Evolutionary conservation across 64 coral and sea anemone species (phyloP).

Genomic region (Stichodactyla helianthus): DNA sequence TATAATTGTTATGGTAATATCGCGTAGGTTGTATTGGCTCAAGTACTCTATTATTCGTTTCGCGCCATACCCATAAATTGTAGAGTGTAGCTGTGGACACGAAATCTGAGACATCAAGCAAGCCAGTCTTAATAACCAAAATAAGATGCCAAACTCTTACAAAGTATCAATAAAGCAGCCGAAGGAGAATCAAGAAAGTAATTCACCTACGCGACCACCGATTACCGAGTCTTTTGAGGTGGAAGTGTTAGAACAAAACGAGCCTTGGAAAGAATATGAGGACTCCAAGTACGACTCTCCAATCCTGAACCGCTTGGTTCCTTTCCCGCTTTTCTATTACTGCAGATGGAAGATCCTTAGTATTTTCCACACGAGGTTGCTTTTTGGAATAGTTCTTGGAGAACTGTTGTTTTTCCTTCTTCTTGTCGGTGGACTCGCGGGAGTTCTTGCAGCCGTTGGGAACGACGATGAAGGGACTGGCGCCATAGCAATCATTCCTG

Average conservation of each 20-base stretch:
- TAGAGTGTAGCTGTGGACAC: neutral
- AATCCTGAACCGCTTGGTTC: constrained; percentile 55
- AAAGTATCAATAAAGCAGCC: neutral
- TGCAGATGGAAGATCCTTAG: constrained; percentile 57
- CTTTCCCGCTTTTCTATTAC: constrained; percentile 52
- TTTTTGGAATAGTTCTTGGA: constrained; percentile 76
- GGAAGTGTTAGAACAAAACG: neutral
- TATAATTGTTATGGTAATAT: neutral
- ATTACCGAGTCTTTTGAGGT: constrained; percentile 3
- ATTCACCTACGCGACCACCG: neutral
- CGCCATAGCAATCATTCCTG: constrained; percentile 24
- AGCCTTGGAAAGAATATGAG: constrained; percentile 57
- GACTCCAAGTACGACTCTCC: constrained; percentile 68
- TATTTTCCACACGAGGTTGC: constrained; percentile 60
- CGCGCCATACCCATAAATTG: neutral
- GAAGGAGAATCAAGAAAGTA: neutral
- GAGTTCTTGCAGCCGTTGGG: constrained; percentile 18
- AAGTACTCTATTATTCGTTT: neutral
- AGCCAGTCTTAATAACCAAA: neutral
- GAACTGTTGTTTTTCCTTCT: constrained; percentile 55
- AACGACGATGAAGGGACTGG: constrained; percentile 40
- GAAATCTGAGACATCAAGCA: neutral
- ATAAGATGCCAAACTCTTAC: neutral
- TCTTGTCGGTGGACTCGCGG: constrained; percentile 54
- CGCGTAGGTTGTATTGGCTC: neutral